Conservation (phyloP, 2,797 vertebrate genomes). For the Xiphophorus birchmanni region DNA sequence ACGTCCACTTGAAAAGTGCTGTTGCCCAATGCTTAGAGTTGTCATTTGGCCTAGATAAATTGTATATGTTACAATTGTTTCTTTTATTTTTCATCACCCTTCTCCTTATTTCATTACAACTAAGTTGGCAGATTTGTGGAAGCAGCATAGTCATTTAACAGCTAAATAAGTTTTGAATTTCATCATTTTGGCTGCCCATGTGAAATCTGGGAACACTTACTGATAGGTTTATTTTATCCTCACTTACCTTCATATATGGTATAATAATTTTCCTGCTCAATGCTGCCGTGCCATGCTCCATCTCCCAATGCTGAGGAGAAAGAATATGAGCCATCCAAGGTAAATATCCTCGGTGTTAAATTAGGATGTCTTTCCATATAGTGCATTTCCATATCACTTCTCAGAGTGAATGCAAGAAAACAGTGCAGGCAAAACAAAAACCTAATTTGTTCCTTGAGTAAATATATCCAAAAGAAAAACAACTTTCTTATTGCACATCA, state of each 20-base stretch:
- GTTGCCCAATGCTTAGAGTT: slow-evolving; percentile 11
- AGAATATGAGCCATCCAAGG: slow-evolving; percentile 5
- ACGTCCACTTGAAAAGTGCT: neutral
- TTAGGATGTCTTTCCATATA: neutral
- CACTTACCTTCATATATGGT: slow-evolving; percentile 1
- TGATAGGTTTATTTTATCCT: too few species aligned
- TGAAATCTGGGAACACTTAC: slow-evolving; percentile 8
- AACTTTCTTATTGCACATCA: neutral
- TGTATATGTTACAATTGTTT: slow-evolving; percentile 40
- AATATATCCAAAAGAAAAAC: neutral
- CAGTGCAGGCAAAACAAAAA: neutral
- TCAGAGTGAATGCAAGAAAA: neutral
- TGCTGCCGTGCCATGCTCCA: neutral
- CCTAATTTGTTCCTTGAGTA: neutral
- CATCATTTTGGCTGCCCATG: slow-evolving; percentile 29
- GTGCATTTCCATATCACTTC: neutral
- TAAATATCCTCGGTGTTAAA: slow-evolving; percentile 3
- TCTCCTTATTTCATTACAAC: slow-evolving; percentile 46
- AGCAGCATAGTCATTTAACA: slow-evolving; percentile 41
- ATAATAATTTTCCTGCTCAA: slow-evolving; percentile 29
- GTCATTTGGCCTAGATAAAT: slow-evolving; percentile 15
- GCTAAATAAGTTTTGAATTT: slow-evolving; percentile 58
- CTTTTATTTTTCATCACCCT: slow-evolving; percentile 56
- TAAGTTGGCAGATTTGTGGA: slow-evolving; percentile 48
- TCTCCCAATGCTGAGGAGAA: slow-evolving; percentile 1